Evolutionary conservation across 1,140 invertebrate species (phyloP).

Genomic region (Drosophila ogumai): DNA sequence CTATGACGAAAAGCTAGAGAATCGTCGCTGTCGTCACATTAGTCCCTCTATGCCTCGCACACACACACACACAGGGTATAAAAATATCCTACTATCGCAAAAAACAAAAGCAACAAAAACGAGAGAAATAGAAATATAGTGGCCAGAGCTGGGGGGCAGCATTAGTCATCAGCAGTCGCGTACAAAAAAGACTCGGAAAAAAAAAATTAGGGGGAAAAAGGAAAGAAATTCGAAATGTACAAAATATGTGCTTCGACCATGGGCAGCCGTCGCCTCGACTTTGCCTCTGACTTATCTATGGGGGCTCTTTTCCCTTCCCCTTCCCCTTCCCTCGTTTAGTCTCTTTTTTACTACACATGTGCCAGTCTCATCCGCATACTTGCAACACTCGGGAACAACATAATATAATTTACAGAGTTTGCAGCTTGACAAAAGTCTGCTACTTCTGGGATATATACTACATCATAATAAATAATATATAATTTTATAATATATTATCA

Average conservation of each 20-base stretch:
- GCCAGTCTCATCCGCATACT: conserved; percentile 19
- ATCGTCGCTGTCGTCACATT: conserved; percentile 43
- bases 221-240: conserved; percentile 4
- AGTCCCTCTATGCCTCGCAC: conserved; percentile 20
- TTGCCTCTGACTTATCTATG: conserved; percentile 45
- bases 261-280: conserved; percentile 43
- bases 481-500: neutral
- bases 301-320: conserved; percentile 1
- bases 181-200: conserved; percentile 20
- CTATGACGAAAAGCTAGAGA: conserved; percentile 39
- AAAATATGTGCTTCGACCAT: conserved; percentile 37
- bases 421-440: neutral
- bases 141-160: conserved; percentile 10
- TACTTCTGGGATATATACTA: neutral
- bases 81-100: conserved; percentile 53
- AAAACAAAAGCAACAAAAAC: conserved; percentile 13
- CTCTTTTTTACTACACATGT: conserved; percentile 23
- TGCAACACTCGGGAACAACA: neutral
- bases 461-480: too few species aligned
- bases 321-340: neutral
- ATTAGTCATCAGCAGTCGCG: conserved; percentile 40
- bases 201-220: conserved; percentile 19
- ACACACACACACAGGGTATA: conserved; percentile 13
- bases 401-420: neutral
- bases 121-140: conserved; percentile 9